Evolutionary conservation across 2,113 vertebrate genomes (phyloP), one percentile per base, ranked within the genome.

Genomic region (Stegastes partitus): DNA sequence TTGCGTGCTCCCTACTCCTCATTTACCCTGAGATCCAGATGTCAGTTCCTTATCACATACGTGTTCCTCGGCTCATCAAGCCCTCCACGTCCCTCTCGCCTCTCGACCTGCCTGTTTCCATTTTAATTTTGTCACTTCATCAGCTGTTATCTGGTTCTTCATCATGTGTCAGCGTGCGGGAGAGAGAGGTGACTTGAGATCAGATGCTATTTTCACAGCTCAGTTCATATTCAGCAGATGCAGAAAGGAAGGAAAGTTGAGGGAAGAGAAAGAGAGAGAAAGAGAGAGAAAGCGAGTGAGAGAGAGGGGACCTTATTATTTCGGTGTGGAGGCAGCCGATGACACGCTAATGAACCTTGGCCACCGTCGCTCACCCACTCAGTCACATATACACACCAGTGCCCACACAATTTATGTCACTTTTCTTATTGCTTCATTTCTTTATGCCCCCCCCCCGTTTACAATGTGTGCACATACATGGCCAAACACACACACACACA

Each of bases 341-440:
- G 91, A 89, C 85, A 94, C 94, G 83, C 93, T 95, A 94, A 95
- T 90, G 90, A 96, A 93, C 94, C 91, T 92, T 91, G 92, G 94
- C 92, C 82, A 61, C 66, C n/a, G 54, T 75, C 28, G 49, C 80
- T 89, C 82, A 87, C 90, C 84, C 84, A 90, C 81, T 87, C 81
- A 80, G 39, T 78, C 81, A 83, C 76, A 79, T 81, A 86, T 61
- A 88, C 68, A 87, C 89, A 83, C 80, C 78, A 77, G 77, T 62
- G 45, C 86, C 75, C 82, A 86, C 89, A 70, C 78, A 68, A 69
- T 81, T 86, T 83, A 83, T 79, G 78, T 83, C 84, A 74, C 81
- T 77, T 64, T 73, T 69, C 63, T 81, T 77, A 76, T 70, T 85
- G 55, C 78, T 69, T 55, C 57, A 79, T 66, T 70, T 74, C 62